Conservation (phyloP, 2,888 invertebrate species). For the Brassicogethes aeneus region DNA sequence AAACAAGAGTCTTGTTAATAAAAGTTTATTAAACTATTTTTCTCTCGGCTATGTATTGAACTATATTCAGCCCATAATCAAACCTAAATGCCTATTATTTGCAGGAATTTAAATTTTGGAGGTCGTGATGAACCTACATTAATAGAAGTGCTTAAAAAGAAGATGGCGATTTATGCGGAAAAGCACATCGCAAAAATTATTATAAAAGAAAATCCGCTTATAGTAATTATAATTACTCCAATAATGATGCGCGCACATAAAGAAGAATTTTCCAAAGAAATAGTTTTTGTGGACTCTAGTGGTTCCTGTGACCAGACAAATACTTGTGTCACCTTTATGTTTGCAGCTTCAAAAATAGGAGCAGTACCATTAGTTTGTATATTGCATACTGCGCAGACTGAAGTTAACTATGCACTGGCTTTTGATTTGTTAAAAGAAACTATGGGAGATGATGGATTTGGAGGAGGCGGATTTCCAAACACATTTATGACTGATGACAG, state of each 20-base stretch:
- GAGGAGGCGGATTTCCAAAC: constrained; percentile 3
- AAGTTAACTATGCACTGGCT: constrained; percentile 3
- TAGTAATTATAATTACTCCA: not conserved
- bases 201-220: not conserved
- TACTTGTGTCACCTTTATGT: constrained; percentile 9
- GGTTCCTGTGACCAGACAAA: constrained; percentile 10
- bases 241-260: not conserved
- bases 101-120: not conserved
- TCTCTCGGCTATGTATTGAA: too few relatives aligned
- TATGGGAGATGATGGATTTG: constrained; percentile 3
- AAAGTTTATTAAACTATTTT: too few relatives aligned
- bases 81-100: too few relatives aligned
- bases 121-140: not conserved
- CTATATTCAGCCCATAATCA: too few relatives aligned
- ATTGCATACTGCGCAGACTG: constrained; percentile 2
- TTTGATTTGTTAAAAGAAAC: constrained; percentile 4
- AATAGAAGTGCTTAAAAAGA: not conserved
- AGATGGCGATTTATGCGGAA: not conserved
- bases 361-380: constrained; percentile 6
- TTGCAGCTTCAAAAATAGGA: constrained; percentile 8
- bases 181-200: too few relatives aligned
- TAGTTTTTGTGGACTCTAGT: constrained; percentile 5
- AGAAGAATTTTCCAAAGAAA: not conserved
- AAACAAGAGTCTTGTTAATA: too few relatives aligned
- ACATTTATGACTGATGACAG: constrained; percentile 13